Evolutionary conservation across 2,113 vertebrate species (phyloP).

Genomic region (Zootoca vivipara): DNA sequence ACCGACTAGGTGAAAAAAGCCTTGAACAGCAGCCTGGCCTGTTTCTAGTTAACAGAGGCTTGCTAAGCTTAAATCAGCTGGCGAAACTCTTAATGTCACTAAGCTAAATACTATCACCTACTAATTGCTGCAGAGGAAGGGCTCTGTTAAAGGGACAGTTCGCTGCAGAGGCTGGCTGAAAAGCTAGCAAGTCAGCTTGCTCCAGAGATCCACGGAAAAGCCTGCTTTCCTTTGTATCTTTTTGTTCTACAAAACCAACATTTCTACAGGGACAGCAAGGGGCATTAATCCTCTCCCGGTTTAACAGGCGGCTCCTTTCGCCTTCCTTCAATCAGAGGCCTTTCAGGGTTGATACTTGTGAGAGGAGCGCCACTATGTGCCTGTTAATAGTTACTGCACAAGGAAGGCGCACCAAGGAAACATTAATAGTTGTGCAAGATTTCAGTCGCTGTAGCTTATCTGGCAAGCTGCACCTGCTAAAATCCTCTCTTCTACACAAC

Average conservation of each 20-base stretch:
- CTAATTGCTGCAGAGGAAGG: neutral
- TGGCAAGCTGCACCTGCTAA: neutral
- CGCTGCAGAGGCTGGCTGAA: neutral
- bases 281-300: neutral
- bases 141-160: neutral
- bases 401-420: neutral
- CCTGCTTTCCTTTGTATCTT: neutral
- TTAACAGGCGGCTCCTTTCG: neutral
- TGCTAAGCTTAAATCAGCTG: neutral
- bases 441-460: too few relatives aligned
- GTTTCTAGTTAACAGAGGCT: neutral
- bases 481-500: neutral
- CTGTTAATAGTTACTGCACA: neutral
- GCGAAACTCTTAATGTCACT: neutral
- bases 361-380: slow-evolving; percentile 14
- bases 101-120: neutral
- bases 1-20: neutral
- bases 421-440: neutral
- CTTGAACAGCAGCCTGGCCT: neutral
- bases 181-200: neutral
- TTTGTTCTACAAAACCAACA: neutral
- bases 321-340: too few relatives aligned
- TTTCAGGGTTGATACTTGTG: neutral
- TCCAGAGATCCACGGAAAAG: neutral
- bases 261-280: neutral